phyloP scores from a whole-genome alignment of 2,888 invertebrate genomes.

The Ornithoptera alexandrae region DNA sequence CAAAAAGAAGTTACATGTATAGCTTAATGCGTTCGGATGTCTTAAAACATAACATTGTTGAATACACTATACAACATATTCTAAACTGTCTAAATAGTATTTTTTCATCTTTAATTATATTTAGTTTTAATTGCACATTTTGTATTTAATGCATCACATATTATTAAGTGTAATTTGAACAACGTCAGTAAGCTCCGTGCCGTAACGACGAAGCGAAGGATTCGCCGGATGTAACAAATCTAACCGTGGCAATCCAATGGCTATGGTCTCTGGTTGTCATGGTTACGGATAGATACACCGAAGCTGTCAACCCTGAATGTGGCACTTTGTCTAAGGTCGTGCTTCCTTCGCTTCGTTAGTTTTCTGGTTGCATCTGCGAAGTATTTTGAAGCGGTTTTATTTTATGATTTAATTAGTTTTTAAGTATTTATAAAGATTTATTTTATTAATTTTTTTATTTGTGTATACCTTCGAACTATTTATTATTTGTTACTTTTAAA shows the following conservation, averaged over 20 bases:
- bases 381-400: constrained; percentile 44
- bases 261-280: too few relatives aligned
- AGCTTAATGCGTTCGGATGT: too few relatives aligned
- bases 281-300: too few relatives aligned
- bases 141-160: constrained; percentile 41
- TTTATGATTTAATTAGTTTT: constrained; percentile 55
- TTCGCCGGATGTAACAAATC: too few relatives aligned
- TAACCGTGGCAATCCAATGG: too few relatives aligned
- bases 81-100: constrained; percentile 33
- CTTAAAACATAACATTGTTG: constrained; percentile 2
- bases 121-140: constrained; percentile 40
- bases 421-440: constrained; percentile 76
- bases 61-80: constrained; percentile 24
- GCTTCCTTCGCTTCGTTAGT: constrained; percentile 39
- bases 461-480: constrained; percentile 70
- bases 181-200: constrained; percentile 33
- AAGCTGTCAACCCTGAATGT: too few relatives aligned
- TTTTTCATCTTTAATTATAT: constrained; percentile 32
- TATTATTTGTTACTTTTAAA: constrained; percentile 65
- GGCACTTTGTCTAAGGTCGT: not conserved
- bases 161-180: constrained; percentile 21
- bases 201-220: constrained; percentile 31
- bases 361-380: constrained; percentile 41
- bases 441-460: constrained; percentile 44
- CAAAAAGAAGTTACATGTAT: too few relatives aligned